Conservation (phyloP, 2,888 invertebrate species). For the Diaphora mendica region DNA sequence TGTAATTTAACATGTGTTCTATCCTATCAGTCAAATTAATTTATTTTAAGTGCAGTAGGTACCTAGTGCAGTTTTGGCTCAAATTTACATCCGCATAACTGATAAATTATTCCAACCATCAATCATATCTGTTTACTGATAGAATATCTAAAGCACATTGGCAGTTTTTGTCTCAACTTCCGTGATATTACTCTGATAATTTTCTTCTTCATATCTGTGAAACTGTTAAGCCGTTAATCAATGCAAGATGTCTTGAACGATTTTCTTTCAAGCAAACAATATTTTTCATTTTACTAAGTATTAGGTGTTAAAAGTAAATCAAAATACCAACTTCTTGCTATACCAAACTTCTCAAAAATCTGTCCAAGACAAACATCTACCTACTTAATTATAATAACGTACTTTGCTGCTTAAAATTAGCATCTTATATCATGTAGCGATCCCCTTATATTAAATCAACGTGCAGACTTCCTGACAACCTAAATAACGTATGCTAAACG, state of each 20-base stretch:
- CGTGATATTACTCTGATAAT: background rate
- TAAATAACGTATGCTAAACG: slow-evolving; percentile 27
- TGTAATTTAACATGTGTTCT: background rate
- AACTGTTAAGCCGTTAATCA: background rate
- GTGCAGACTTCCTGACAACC: slow-evolving; percentile 16
- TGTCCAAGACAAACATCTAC: background rate
- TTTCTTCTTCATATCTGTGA: background rate
- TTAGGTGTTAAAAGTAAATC: background rate
- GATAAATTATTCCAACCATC: background rate
- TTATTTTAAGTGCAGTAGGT: background rate
- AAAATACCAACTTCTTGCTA: background rate
- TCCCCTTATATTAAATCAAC: slow-evolving; percentile 14
- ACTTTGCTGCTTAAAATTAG: background rate
- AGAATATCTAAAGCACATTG: background rate
- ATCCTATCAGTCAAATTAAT: background rate
- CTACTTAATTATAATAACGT: background rate
- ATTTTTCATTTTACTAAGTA: background rate
- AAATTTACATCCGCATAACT: background rate
- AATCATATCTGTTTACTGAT: background rate
- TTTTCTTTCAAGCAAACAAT: background rate
- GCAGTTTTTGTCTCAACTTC: background rate
- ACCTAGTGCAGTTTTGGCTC: background rate
- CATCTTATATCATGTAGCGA: slow-evolving; percentile 1
- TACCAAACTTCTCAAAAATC: background rate
- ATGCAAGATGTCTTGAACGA: background rate